Base-by-base conservation (phyloP, 2,113 vertebrate species). In the Leucopsar rothschildi region DNA sequence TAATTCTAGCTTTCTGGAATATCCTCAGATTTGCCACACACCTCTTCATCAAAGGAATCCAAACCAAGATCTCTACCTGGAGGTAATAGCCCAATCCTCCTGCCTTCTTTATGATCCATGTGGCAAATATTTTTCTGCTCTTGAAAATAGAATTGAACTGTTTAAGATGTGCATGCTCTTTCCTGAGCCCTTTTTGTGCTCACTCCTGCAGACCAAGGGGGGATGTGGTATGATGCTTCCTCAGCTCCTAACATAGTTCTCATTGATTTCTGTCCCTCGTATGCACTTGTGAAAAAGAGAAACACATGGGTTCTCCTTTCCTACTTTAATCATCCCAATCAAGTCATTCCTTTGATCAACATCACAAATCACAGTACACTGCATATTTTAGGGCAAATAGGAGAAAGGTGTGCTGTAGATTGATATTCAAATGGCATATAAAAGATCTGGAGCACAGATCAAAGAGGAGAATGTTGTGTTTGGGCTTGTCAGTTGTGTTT, bases 311-410 rank as follows among this genome's bases (percentile, higher is more conserved):
- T 81, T 81, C 52, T 88, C 39, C 37, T 90, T 82, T 90, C 42
- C 52, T 88, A 49, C 47, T 94, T 94, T 80, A 94, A 90, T 90
- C 84, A 85, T 71, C 40, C 29, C 56, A 83, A 35, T 92, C 55
- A 83, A 90, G 69, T 64, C 3, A 73, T 27, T 75, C 50, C 85
- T 96, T 96, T 96, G 94, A 96, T 96, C 96, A 95, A 40, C 87
- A 86, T 66, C 88, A 90, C 79, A 83, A 95, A 92, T 68, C 2
- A 4, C 72, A 88, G 22, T 71, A 40, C 25, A 29, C 11, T 71
- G 76, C 55, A 64, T 81, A 92, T 95, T 83, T 68, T 71, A 55
- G 33, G 71, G 29, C 53, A 93, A 88, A 25, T 42, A 80, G 86
- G 42, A n/a, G 20, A n/a, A 66, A 70, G 20, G 44, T 77, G 76